Evolutionary conservation across 2,888 invertebrate species (phyloP), one percentile per base, ranked within the genome.

Genomic region (Eupithecia inturbata): DNA sequence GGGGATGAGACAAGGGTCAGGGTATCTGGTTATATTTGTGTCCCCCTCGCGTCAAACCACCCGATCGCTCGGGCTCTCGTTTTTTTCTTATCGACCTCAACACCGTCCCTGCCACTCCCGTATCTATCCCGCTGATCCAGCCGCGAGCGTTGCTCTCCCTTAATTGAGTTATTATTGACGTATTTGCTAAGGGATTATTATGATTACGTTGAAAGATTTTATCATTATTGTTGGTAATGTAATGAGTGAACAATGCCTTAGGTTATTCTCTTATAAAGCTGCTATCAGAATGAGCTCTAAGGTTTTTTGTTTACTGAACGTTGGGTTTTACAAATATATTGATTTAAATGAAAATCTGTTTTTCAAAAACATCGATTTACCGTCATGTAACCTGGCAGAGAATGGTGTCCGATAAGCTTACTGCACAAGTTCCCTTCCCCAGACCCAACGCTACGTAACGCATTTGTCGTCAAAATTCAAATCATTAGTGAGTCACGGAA

Each of bases 151-250:
- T 87, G 87, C 89, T 90, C 88, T 87, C 86, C 80, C 88, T 86
- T 93, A 93, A 93, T 93, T 92, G 90, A 93, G 92, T 93, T 93
- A 93, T 93, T 92, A 91, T 85, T 86, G 83, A 84, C 83, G 84
- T 90, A 87, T 89, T 91, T 89, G 89, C 89, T 84, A 87, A 80
- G 77, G 85, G 85, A 88, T 91, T 89, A 89, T 81, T 82, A 82
- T 83, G 78, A 82, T 80, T 79, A 72, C 74, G 71, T 72, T 74
- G 77, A 74, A 69, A 76, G 74, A 41, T 78, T 79, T 78, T 78
- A 77, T 75, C 73, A 76, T 74, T 79, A 72, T 68, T 71, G 60
- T 64, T 67, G 22, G 36, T 33, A 36, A 39, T 19, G 31, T n/a
- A 36, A 39, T 19, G 22, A 31, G 45, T 70, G 62, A 73, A 70